phyloP scores from a whole-genome alignment of 2,797 vertebrate species.

The Chrosomus eos region DNA sequence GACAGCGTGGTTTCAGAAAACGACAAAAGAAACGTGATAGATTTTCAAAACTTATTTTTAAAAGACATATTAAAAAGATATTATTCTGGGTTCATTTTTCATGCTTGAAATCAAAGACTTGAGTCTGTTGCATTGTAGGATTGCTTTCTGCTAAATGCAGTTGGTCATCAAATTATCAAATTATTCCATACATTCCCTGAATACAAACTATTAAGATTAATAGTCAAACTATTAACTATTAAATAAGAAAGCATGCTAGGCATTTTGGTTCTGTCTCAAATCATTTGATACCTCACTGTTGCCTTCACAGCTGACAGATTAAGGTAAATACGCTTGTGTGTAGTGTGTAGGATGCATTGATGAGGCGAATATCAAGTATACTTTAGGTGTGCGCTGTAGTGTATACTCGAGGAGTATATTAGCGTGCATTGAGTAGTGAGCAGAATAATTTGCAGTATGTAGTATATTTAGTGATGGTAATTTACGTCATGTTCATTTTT shows the following conservation, averaged over 20 bases:
- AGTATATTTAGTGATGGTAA: constrained; percentile 2
- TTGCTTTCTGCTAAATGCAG: background rate
- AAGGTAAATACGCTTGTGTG: constrained; percentile 32
- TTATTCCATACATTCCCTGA: background rate
- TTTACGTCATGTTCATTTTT: background rate
- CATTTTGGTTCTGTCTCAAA: background rate
- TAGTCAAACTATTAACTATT: too few relatives aligned
- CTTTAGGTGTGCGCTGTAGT: constrained; percentile 11
- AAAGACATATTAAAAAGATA: background rate
- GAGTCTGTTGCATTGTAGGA: background rate
- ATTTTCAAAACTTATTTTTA: background rate
- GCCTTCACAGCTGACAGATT: constrained; percentile 33
- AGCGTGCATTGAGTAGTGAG: background rate
- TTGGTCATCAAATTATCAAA: too few relatives aligned
- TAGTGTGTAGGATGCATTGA: constrained; percentile 18
- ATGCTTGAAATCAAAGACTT: background rate
- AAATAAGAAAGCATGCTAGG: too few relatives aligned
- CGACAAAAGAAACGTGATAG: too few relatives aligned
- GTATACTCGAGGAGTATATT: background rate
- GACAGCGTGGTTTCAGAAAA: background rate
- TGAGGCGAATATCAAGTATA: background rate
- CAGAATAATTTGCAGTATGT: background rate
- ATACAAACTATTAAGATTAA: too few relatives aligned
- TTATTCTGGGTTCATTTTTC: background rate
- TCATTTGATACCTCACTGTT: constrained; percentile 18